Base-by-base conservation (phyloP, 1,140 invertebrate genomes). In the Macrobrachium rosenbergii region DNA sequence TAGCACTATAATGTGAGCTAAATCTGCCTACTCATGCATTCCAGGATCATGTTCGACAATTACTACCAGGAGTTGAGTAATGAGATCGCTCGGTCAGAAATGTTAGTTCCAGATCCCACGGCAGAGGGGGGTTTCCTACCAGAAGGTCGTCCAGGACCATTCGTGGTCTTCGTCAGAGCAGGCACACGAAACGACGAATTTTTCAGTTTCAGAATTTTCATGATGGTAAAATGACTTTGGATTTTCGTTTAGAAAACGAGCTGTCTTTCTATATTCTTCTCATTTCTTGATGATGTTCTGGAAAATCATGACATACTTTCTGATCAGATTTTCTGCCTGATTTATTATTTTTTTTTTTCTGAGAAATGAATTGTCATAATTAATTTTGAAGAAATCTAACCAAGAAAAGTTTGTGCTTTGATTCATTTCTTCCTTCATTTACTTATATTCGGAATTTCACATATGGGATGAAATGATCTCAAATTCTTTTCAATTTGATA, bases 91-190 rank as follows among this genome's bases (percentile, higher is more conserved):
- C 28, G 76, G 64, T 82, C 88, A 10, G 73, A 84, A 23, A 16
- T 76, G 63, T 63, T 85, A 59, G 52, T 21, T 17, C 82, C 83
- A 10, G 83, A 88, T 60, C 82, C 83, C 0, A 60, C 73, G 52
- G 37, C 1, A 37, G 28, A 69, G 37, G 60, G 19, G 28, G 21
- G 75, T 21, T 73, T 85, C 67, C n/a, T 88, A 58, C 82, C 88
- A 2, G 19, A 63, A 28, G 28, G 59, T 43, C 62, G 67, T 12
- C 76, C 82, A 2, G 88, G 88, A 2, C 88, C 88, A 2, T 85
- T 88, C 63, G 88, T 88, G 17, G 62, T 64, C 62, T 88, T 85
- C 77, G 88, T 88, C 43, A 79, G 64, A 45, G 76, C 88, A 5
- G 64, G 76, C 82, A 88, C 69, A 12, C 75, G 78, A 69, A 77